Evolutionary conservation across 2,888 invertebrate species (phyloP), one percentile per base, ranked within the genome.

Genomic region (Lasioglossum villosulum): DNA sequence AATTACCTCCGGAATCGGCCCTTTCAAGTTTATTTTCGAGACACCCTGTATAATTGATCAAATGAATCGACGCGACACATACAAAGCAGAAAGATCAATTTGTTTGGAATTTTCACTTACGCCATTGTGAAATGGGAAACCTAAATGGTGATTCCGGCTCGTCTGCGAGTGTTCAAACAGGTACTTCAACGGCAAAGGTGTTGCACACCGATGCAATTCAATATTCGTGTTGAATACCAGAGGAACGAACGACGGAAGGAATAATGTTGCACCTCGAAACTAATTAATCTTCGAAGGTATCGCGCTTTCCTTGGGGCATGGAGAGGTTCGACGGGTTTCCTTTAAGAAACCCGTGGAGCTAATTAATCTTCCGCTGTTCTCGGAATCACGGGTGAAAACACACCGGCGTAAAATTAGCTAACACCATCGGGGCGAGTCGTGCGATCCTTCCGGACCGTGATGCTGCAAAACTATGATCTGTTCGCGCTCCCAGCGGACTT

Each of bases 361-460:
- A 84, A 93, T 93, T 91, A 93, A 93, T 93, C 93, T 92, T 92
- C 74, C 74, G 76, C 56, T 30, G 48, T 91, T 93, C 91, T 78
- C 39, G 84, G 92, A 92, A 93, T 90, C 86, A 88, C 75, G 86
- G 84, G 48, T 75, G 88, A 82, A 92, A 89, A 52, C 52, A 90
- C 90, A 90, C 83, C 90, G 88, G 91, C 91, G 92, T 91, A 91
- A 93, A 93, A 94, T 93, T 92, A 93, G 92, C 92, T 91, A 92
- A 93, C 93, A 91, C 93, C 90, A 81, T 52, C 52, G 52, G 23
- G 52, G 52, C 52, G 52, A 52, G 52, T 80, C 75, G 75, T 70
- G 39, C 84, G 86, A 89, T 88, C 81, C 80, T 87, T 86, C 86
- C 84, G 52, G 82, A 82, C 88, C 86, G 83, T 93, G 93, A 93